Base-by-base conservation (phyloP, 2,888 invertebrate species). In the Troglohyphantes excavatus region DNA sequence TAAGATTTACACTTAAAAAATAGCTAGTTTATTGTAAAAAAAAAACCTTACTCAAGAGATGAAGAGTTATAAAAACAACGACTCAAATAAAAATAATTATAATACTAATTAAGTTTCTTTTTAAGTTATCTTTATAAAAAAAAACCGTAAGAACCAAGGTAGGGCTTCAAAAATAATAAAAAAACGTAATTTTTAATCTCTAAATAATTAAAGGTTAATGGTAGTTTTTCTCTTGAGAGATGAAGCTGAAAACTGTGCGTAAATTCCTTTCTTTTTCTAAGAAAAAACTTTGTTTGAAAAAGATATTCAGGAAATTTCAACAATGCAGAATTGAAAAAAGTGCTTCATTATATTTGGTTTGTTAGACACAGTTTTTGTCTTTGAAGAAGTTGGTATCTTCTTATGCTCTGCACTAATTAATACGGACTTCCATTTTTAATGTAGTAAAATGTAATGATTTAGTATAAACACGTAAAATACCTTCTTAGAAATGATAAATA, bases 191-290 rank as follows among this genome's bases (percentile, higher is more conserved):
- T 53, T 53, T 53, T 53, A 46, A 53, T 53, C 53, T 53, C 53
- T 53, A 53, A 53, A 53, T 53, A 53, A 53, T 53, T 53, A 53
- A 53, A 53, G 53, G 53, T 53, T 53, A 53, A 53, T n/a, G 17
- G 17, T 17, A 53, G 53, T n/a, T 53, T 53, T 53, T 53, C 53
- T 53, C 53, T 53, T 53, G n/a, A n/a, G 53, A 53, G 53, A 53
- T n/a, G 53, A n/a, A 53, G n/a, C 13, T n/a, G n/a, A 6, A 53
- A 53, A 53, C n/a, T 53, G 5, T 53, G 33, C 33, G 1, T n/a
- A 53, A 53, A 39, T 53, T 53, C 0, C n/a, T 53, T n/a, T n/a
- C 13, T 53, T 53, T 53, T 53, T 53, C 5, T 33, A 33, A 9
- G 9, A 33, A 6, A 53, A n/a, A 53, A 17, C 53, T 17, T 53